These are phyloP conservation scores for Channallabes apus DNA, from an alignment of 2,797 vertebrate species.

Conservation along the genomic window DNA sequence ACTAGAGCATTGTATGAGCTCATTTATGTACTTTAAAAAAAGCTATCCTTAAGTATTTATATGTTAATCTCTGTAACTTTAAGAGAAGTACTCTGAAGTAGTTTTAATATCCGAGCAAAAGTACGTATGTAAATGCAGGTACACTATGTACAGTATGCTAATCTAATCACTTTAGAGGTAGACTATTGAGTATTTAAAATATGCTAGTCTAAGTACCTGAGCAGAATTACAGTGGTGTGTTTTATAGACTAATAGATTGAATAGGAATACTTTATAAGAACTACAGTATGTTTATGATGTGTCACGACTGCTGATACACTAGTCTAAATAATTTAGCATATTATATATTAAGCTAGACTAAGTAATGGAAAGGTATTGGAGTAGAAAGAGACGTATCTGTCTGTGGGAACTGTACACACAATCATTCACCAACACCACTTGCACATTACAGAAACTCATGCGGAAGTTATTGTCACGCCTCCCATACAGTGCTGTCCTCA, in stretches of 20 bases:
- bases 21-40: no score
- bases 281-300: background rate
- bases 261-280: no score
- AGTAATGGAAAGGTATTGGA: no score
- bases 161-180: no score
- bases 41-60: background rate
- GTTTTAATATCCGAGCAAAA: background rate
- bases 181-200: background rate
- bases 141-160: background rate
- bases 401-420: no score
- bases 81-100: background rate
- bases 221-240: background rate
- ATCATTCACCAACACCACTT: no score
- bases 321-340: background rate
- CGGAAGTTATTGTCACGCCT: no score
- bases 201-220: background rate
- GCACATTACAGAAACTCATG: no score
- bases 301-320: background rate
- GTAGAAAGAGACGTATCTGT: no score
- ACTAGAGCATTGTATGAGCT: no score
- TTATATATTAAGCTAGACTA: no score
- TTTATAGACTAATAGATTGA: background rate
- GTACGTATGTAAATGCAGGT: background rate
- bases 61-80: background rate
- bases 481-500: no score